Percentiles rank a stretch among this genome's conserved stretches.
Evolutionary conservation across 37 sponge, comb jelly and placozoan genomes (phyloP).

Genomic region (Sycon ciliatum): DNA sequence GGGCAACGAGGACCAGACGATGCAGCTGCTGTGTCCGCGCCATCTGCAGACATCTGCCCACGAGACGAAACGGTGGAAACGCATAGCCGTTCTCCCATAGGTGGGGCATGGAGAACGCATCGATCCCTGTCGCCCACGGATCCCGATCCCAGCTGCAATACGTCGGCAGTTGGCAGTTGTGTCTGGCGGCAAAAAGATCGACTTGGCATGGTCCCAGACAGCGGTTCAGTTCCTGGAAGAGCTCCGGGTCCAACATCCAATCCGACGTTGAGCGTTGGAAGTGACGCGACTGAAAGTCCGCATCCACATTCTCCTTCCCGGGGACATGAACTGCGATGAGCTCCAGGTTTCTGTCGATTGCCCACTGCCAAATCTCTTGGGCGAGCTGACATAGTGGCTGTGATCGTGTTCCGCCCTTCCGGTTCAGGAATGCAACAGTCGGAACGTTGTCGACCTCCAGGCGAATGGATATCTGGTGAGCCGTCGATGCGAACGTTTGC

Average conservation of each 20-base stretch:
- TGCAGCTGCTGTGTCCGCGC: too few relatives aligned
- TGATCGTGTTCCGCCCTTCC: constrained; percentile 27
- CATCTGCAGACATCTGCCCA: constrained; percentile 46
- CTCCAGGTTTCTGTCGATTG: constrained; percentile 1
- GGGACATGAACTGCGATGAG: constrained; percentile 16
- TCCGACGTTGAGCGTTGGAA: constrained; percentile 14
- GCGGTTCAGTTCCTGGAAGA: constrained; percentile 18
- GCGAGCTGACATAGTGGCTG: constrained; percentile 13
- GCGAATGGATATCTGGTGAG: too few relatives aligned
- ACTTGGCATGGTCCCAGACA: constrained; percentile 13
- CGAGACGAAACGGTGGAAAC: constrained; percentile 41
- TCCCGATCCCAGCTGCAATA: constrained; percentile 38
- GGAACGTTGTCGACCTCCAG: too few relatives aligned
- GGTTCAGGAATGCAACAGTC: constrained; percentile 25
- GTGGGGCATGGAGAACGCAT: constrained; percentile 21
- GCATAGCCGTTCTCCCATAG: constrained; percentile 20
- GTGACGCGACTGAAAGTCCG: constrained; percentile 25
- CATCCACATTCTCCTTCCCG: constrained; percentile 14
- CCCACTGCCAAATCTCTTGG: constrained; percentile 24
- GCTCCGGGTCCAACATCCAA: constrained; percentile 17
- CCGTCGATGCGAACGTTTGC: too few relatives aligned
- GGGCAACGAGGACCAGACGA: constrained; percentile 17
- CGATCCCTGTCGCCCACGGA: constrained; percentile 28
- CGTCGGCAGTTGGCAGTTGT: constrained; percentile 34
- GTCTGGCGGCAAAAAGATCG: constrained; percentile 43